Conservation (phyloP, 2,113 vertebrate species). For the Eurystomus gularis region DNA sequence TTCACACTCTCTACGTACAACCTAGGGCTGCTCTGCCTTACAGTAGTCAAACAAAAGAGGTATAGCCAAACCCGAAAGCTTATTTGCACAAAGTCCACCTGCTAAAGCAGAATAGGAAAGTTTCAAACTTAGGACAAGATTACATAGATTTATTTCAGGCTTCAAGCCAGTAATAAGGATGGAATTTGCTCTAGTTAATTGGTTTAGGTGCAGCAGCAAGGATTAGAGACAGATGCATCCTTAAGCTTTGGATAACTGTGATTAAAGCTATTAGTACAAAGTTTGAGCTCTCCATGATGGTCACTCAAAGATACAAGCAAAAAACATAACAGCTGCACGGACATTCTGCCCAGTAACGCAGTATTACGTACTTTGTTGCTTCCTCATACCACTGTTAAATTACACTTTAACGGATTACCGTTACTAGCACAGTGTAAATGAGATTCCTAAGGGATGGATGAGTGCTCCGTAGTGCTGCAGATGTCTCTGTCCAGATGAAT, state of each 20-base stretch:
- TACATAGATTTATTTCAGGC: slow-evolving; percentile 14
- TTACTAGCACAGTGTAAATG: neutral
- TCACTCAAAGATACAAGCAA: neutral
- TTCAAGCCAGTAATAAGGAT: slow-evolving; percentile 44
- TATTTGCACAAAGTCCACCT: neutral
- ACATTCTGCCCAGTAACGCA: neutral
- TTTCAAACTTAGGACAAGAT: slow-evolving; percentile 37
- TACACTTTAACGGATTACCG: neutral
- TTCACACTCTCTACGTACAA: neutral
- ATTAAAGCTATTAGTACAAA: neutral
- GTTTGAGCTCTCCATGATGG: neutral
- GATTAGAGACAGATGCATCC: slow-evolving; percentile 38
- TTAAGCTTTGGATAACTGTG: slow-evolving; percentile 39
- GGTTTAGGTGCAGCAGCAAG: slow-evolving; percentile 54
- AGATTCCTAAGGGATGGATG: neutral
- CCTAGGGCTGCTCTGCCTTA: neutral
- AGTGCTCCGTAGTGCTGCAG: neutral
- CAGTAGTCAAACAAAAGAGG: neutral
- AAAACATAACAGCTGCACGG: neutral
- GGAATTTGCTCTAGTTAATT: slow-evolving; percentile 62
- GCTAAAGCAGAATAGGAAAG: neutral
- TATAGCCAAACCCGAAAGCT: neutral
- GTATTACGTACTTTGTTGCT: neutral
- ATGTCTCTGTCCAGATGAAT: neutral
- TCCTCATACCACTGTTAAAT: neutral